Evolutionary conservation across 2,113 vertebrate species (phyloP).

Genomic region (Menura novaehollandiae): DNA sequence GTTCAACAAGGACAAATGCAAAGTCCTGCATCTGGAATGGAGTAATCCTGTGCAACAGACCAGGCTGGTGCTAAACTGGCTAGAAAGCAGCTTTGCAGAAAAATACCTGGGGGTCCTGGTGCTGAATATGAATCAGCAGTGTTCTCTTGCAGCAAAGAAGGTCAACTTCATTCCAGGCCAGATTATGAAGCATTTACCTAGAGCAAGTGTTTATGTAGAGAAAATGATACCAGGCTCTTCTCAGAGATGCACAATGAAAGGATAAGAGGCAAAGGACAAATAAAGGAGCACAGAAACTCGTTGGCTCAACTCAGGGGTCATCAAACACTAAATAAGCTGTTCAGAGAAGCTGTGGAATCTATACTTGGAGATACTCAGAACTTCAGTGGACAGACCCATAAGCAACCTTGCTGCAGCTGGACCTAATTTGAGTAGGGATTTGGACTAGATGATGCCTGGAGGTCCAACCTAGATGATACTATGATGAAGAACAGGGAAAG

Average conservation of each 20-base stretch:
- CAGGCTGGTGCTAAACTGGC: neutral
- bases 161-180: neutral
- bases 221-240: neutral
- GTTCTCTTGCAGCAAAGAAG: neutral
- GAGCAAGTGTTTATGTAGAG: neutral
- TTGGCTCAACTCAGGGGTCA: neutral
- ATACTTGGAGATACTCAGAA: neutral
- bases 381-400: neutral
- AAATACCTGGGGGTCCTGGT: neutral
- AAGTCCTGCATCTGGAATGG: neutral
- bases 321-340: neutral
- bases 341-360: neutral
- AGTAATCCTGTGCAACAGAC: neutral
- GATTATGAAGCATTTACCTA: neutral
- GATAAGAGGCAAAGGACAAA: neutral
- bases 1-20: neutral
- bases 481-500: neutral
- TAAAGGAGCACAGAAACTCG: neutral
- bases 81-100: neutral
- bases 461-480: neutral
- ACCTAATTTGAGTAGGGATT: neutral
- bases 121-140: neutral
- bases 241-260: neutral
- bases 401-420: neutral
- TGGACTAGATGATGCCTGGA: neutral